A percentile compares a stretch with the other conserved stretches of the same genome.
Conservation (phyloP, 2,113 vertebrate species). For the Aptenodytes forsteri region DNA sequence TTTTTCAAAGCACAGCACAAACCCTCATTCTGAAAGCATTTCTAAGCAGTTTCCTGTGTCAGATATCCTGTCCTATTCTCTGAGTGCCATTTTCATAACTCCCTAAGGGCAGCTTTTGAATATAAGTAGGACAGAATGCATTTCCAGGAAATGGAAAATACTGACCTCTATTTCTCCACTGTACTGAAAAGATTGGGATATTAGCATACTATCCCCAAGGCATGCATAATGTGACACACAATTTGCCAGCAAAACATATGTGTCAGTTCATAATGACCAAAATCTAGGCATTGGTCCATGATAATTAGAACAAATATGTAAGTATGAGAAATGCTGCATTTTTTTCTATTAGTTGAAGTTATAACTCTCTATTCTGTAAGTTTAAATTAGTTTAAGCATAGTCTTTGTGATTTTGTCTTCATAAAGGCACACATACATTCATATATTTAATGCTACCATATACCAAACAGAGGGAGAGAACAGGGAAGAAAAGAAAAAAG, state of each 20-base stretch:
- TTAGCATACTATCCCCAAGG: neutral
- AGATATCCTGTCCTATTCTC: conserved; percentile 54
- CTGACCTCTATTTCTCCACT: conserved; percentile 42
- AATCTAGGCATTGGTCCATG: neutral
- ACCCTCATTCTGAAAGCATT: conserved; percentile 28
- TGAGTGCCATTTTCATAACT: conserved; percentile 46
- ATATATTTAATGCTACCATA: neutral
- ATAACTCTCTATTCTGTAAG: neutral
- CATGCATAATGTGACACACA: conserved; percentile 1
- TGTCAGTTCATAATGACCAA: neutral
- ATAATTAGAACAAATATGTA: neutral
- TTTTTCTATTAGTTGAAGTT: neutral
- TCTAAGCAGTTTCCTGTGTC: conserved; percentile 58
- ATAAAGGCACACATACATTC: neutral
- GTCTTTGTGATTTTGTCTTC: neutral
- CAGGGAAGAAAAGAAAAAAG: neutral
- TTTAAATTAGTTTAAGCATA: neutral
- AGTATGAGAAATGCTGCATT: neutral
- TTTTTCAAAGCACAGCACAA: conserved; percentile 34
- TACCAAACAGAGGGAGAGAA: neutral
- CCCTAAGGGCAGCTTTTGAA: conserved; percentile 50
- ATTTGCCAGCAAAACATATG: neutral
- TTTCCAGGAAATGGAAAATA: conserved; percentile 70
- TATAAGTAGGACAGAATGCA: conserved; percentile 38
- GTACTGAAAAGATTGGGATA: neutral